These are phyloP conservation scores for Rhinopomastus cyanomelas DNA, from an alignment of 2,113 vertebrate species.

Conservation along the genomic window DNA sequence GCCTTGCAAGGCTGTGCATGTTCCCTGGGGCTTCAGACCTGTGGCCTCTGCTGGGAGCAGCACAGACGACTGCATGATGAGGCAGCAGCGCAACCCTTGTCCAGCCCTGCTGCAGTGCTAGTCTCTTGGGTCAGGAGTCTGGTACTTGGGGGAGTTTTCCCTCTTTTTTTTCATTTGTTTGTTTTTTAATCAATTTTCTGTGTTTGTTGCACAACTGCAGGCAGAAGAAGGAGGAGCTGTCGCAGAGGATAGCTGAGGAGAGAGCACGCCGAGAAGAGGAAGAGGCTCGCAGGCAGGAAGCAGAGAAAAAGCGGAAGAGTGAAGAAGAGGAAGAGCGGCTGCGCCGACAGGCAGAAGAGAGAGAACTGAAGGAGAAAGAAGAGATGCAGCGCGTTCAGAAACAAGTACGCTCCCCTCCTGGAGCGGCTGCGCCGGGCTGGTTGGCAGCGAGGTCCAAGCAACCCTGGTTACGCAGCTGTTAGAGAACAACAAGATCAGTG, in stretches of 20 bases:
- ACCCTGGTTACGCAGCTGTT: background rate
- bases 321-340: constrained; percentile 77
- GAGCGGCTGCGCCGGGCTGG: background rate
- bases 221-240: constrained; percentile 86
- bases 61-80: background rate
- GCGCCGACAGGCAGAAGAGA: constrained; percentile 71
- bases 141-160: background rate
- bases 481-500: background rate
- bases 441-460: background rate
- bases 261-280: constrained; percentile 85
- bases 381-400: constrained; percentile 82
- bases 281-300: constrained; percentile 79
- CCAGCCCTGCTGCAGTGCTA: background rate
- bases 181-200: background rate
- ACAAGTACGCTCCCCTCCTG: constrained; percentile 75
- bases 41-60: background rate
- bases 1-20: background rate
- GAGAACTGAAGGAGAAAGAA: constrained; percentile 78
- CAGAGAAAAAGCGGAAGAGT: constrained; percentile 72
- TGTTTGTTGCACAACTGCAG: constrained; percentile 62
- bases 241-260: constrained; percentile 86
- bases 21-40: background rate
- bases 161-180: background rate
- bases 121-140: background rate
- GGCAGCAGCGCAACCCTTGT: background rate